These are phyloP conservation scores for Xenus cinereus DNA, from an alignment of 2,113 vertebrate genomes.

Conservation along the genomic window DNA sequence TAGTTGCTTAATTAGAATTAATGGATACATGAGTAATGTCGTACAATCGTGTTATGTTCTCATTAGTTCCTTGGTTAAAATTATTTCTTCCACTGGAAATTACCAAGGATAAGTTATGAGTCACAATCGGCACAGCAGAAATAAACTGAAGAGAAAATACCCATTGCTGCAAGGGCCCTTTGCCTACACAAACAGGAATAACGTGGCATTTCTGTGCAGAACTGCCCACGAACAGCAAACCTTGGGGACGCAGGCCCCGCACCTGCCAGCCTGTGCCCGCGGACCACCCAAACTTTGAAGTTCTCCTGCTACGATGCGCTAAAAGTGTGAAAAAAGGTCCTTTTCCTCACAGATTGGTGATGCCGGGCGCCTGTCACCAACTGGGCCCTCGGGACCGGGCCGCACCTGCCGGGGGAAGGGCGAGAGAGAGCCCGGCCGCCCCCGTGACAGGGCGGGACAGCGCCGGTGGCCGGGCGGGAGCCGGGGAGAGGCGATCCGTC, in stretches of 20 bases:
- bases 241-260: accelerated
- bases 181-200: not conserved
- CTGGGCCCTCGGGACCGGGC: accelerated
- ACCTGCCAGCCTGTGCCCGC: accelerated
- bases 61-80: not conserved
- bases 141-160: not conserved
- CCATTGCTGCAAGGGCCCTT: not conserved
- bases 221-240: accelerated
- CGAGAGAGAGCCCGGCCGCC: not conserved
- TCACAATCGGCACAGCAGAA: not conserved
- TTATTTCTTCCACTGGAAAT: not conserved
- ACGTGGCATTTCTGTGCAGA: accelerated
- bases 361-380: accelerated
- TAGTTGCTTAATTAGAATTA: not conserved
- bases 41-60: not conserved
- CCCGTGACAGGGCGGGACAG: too few species aligned
- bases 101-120: not conserved
- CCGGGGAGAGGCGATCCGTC: accelerated
- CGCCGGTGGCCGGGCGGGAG: not conserved
- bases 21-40: not conserved
- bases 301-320: too few species aligned
- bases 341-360: accelerated
- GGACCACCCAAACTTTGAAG: accelerated
- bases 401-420: not conserved
- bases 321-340: accelerated